Conservation (phyloP, 2,888 invertebrate genomes). For the Proisotoma minuta region DNA sequence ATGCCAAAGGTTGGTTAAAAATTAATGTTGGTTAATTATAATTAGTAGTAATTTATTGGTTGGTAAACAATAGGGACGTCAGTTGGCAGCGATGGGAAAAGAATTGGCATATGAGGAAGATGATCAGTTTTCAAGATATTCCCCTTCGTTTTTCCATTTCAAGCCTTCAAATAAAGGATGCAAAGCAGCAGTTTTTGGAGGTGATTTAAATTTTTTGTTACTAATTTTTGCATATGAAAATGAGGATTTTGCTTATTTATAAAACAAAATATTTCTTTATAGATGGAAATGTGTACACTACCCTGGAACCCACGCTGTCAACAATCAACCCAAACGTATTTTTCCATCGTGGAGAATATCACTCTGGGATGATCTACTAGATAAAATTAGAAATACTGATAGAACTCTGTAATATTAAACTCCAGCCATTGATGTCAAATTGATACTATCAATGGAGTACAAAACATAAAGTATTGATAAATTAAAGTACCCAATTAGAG, state of each 20-base stretch:
- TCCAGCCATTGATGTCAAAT: too few relatives aligned
- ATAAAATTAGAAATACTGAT: neutral
- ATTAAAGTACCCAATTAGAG: too few relatives aligned
- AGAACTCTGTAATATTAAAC: too few relatives aligned
- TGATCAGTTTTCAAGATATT: constrained; percentile 64
- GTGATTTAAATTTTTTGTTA: constrained; percentile 20
- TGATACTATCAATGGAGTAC: too few relatives aligned
- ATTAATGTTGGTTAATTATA: constrained; percentile 2
- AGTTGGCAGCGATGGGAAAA: constrained; percentile 85
- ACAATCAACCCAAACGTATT: constrained; percentile 80
- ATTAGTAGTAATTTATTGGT: neutral
- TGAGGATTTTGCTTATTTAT: too few relatives aligned
- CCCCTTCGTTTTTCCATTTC: constrained; percentile 88
- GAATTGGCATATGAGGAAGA: constrained; percentile 69
- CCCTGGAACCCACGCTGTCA: constrained; percentile 76
- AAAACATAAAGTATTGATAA: too few relatives aligned
- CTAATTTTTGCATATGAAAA: neutral
- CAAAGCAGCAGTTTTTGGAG: constrained; percentile 45
- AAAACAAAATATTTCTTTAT: neutral
- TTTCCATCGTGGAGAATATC: constrained; percentile 77
- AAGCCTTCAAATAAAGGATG: constrained; percentile 66
- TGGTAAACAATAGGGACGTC: constrained; percentile 76
- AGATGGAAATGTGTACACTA: constrained; percentile 78
- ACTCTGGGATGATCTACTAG: constrained; percentile 86
- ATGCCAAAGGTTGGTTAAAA: constrained; percentile 53